Evolutionary conservation across 2,113 vertebrate species (phyloP).

Genomic region (Nipponia nippon): DNA sequence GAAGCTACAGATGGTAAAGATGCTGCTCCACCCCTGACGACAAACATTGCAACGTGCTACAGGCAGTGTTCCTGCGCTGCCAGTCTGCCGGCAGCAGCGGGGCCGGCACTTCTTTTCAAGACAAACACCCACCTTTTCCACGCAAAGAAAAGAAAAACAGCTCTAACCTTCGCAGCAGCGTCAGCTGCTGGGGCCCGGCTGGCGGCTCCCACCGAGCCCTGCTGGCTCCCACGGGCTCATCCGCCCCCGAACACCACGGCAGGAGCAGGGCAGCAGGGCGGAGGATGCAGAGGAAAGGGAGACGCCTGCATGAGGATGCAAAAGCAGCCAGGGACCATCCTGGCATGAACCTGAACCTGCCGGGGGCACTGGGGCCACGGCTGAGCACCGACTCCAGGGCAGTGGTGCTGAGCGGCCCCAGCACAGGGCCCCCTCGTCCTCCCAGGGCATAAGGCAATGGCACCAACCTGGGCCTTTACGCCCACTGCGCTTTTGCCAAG

Average conservation of each 20-base stretch:
- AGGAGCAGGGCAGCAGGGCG: not conserved
- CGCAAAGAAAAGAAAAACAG: not conserved
- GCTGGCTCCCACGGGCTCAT: not conserved
- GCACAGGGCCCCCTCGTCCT: not conserved
- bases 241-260: rapidly evolving
- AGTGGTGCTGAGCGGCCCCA: not conserved
- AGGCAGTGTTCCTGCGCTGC: not conserved
- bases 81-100: not conserved
- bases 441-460: not conserved
- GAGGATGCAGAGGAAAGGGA: not conserved
- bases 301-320: not conserved
- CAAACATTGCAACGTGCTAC: not conserved
- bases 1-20: not conserved
- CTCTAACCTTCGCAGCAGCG: not conserved
- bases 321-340: rapidly evolving
- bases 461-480: not conserved
- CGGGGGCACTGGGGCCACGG: rapidly evolving
- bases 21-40: not conserved
- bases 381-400: rapidly evolving
- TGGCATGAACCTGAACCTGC: not conserved
- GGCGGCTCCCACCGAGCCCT: rapidly evolving
- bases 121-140: not conserved
- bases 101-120: not conserved
- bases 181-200: not conserved
- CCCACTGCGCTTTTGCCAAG: not conserved